Base-by-base conservation (phyloP, 2,888 invertebrate species). In the Micoletzkya japonica region DNA sequence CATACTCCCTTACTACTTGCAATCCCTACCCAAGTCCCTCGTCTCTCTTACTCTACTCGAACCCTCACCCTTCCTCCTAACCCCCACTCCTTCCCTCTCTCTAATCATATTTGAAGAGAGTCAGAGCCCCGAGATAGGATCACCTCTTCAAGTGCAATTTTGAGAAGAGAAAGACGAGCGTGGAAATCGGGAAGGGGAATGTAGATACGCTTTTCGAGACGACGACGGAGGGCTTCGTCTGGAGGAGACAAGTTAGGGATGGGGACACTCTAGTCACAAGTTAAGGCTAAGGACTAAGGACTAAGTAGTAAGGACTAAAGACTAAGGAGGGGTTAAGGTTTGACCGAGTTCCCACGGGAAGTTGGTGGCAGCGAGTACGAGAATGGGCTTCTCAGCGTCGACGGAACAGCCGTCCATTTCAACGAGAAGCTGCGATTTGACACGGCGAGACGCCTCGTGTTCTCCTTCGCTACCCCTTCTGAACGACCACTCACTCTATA, bases 281-380 rank as follows among this genome's bases (percentile, higher is more conserved):
- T n/a, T n/a, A n/a, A n/a, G n/a, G n/a, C n/a, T n/a, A n/a, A n/a
- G n/a, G n/a, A n/a, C n/a, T n/a, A n/a, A n/a, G n/a, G n/a, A n/a
- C n/a, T n/a, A n/a, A n/a, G n/a, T n/a, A n/a, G n/a, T n/a, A n/a
- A n/a, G n/a, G n/a, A n/a, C n/a, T n/a, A n/a, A n/a, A n/a, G n/a
- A n/a, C n/a, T n/a, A n/a, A n/a, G n/a, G n/a, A n/a, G n/a, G n/a
- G n/a, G n/a, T n/a, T n/a, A n/a, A n/a, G n/a, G n/a, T n/a, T n/a
- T n/a, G n/a, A 73, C 81, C 82, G 71, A 98, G 92, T 86, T 97
- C 96, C 97, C 97, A 97, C 0, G 98, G 98, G 86, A 96, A 95
- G 88, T 98, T 98, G 0, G 97, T 98, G 6, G 97, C 97, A 0
- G 96, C 97, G 78, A 98, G 88, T 28, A 98, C 96, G 94, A 97